phyloP scores from a whole-genome alignment of 2,113 vertebrate species.

The Dipodomys stephensi region DNA sequence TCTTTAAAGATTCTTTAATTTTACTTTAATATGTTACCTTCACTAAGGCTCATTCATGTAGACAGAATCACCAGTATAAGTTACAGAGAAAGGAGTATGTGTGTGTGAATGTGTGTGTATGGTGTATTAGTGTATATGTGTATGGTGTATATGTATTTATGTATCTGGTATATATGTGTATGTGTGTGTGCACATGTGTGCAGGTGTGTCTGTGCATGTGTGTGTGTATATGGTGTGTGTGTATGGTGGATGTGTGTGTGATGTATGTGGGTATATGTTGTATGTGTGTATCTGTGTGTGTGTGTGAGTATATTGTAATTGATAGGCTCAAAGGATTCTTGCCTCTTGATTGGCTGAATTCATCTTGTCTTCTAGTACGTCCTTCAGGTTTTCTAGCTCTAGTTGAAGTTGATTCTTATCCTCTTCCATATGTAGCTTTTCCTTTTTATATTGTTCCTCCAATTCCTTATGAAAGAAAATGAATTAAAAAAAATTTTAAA shows the following conservation, averaged over 20 bases:
- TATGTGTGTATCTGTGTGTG: too few relatives aligned
- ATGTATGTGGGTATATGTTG: too few relatives aligned
- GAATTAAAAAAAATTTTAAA: slow-evolving; percentile 21
- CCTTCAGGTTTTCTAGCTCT: slow-evolving; percentile 92
- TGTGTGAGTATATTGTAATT: background rate
- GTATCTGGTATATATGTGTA: too few relatives aligned
- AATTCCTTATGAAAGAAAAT: slow-evolving; percentile 90
- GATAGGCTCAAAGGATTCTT: slow-evolving; percentile 70
- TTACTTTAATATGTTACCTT: background rate
- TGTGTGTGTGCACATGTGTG: too few relatives aligned
- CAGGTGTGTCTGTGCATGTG: too few relatives aligned
- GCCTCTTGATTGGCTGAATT: slow-evolving; percentile 94
- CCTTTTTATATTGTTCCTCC: slow-evolving; percentile 95
- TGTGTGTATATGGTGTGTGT: too few relatives aligned
- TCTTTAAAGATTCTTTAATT: background rate
- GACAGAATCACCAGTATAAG: background rate
- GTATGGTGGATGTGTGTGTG: too few relatives aligned
- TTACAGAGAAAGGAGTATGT: background rate
- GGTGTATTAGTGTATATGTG: too few relatives aligned
- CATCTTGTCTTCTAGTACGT: slow-evolving; percentile 93
- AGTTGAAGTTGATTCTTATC: slow-evolving; percentile 93
- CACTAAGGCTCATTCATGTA: background rate
- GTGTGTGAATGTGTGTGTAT: too few relatives aligned
- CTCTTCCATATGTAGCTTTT: slow-evolving; percentile 93
- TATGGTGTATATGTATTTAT: too few relatives aligned